Conservation (phyloP, 2,888 invertebrate species). For the Scaptomyza tumidula region DNA sequence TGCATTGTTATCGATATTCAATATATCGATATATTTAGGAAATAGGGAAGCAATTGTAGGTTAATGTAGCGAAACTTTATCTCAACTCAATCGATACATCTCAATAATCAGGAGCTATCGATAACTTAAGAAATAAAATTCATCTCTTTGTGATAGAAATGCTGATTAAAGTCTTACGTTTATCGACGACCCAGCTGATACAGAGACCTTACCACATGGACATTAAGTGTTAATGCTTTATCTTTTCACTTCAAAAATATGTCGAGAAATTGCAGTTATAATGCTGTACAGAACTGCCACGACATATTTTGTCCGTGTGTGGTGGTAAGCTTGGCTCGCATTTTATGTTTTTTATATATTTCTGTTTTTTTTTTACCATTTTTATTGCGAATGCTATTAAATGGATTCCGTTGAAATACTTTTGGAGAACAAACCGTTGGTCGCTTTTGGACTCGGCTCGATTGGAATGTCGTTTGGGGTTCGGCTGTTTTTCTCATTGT, state of each 20-base stretch:
- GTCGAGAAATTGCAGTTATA: constrained; percentile 63
- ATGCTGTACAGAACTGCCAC: constrained; percentile 20
- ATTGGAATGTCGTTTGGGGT: constrained; percentile 56
- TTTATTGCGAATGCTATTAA: constrained; percentile 74
- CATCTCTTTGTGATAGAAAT: too few relatives aligned
- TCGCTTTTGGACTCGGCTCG: constrained; percentile 14
- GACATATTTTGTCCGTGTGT: constrained; percentile 32
- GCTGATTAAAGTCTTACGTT: too few relatives aligned
- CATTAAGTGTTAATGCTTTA: background rate
- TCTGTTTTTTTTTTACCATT: constrained; percentile 15
- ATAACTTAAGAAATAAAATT: too few relatives aligned
- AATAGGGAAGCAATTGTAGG: too few relatives aligned
- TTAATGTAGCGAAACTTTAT: too few relatives aligned
- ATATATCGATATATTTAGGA: too few relatives aligned
- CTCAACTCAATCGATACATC: too few relatives aligned
- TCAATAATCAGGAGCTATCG: too few relatives aligned
- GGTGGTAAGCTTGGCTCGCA: constrained; percentile 9
- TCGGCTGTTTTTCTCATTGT: constrained; percentile 8
- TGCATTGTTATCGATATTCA: too few relatives aligned
- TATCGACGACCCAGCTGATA: too few relatives aligned
- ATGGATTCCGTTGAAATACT: constrained; percentile 68
- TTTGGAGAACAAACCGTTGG: constrained; percentile 62
- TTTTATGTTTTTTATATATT: background rate
- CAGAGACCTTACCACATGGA: too few relatives aligned
- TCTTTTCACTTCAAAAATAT: background rate